A percentile compares a stretch with the other conserved stretches of the same genome.
phyloP scores from a whole-genome alignment of 2,113 vertebrate species.

The Brachypodius melanocephalos region DNA sequence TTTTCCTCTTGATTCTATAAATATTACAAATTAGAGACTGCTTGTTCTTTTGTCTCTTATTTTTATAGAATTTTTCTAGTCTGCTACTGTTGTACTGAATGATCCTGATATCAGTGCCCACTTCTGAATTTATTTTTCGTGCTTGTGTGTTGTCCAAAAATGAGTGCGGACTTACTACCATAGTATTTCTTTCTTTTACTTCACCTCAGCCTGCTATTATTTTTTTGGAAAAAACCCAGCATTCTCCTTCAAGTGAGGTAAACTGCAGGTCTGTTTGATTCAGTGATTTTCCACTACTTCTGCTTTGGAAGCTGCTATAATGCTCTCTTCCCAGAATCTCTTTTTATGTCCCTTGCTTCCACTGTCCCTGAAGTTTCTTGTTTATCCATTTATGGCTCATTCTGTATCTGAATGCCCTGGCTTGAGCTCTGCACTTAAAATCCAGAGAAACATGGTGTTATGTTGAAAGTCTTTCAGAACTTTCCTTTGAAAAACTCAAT shows the following conservation, averaged over 20 bases:
- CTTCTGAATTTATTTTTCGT: neutral
- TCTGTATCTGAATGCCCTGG: neutral
- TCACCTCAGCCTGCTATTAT: neutral
- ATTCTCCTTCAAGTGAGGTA: neutral
- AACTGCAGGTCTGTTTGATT: neutral
- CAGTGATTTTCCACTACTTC: neutral
- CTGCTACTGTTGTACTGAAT: neutral
- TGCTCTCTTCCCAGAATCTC: neutral
- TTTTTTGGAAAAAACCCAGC: accelerated
- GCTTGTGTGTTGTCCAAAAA: neutral
- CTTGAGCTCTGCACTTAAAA: neutral
- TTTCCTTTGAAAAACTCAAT: neutral
- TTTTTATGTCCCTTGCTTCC: neutral
- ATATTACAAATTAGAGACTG: neutral
- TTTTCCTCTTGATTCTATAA: neutral
- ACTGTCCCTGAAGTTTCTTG: neutral
- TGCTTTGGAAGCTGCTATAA: neutral
- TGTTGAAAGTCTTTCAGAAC: neutral
- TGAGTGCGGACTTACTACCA: neutral
- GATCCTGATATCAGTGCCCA: neutral
- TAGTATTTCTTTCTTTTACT: neutral
- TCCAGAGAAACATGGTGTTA: neutral
- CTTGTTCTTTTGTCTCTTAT: neutral
- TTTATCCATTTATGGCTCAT: neutral
- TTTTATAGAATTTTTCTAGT: neutral